Base-by-base conservation (phyloP, 2,888 invertebrate genomes). In the Philereme vetulata region DNA sequence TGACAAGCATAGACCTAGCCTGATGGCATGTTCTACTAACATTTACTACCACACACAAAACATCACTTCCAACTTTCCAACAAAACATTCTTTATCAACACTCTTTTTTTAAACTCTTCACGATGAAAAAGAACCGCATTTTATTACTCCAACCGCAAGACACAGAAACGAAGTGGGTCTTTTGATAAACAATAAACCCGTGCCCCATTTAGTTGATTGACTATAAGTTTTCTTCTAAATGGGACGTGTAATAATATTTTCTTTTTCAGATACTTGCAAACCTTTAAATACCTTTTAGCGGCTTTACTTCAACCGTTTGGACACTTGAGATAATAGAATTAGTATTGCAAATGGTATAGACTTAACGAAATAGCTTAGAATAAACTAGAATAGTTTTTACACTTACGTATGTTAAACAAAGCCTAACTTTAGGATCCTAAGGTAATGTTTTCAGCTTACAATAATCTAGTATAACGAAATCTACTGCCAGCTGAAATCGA, bases 261-360 rank as follows among this genome's bases (percentile, higher is more conserved):
- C 65, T 66, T 56, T 69, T 69, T 69, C 69, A 69, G 69, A 69
- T 69, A 66, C 58, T 57, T 53, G 34, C 60, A 52, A 64, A 66
- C 60, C 60, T 67, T 57, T 60, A 58, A 58, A 57, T 65, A 64
- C 55, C 61, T 65, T 63, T 66, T 69, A 67, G 62, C 65, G 61
- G 61, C 54, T 60, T 61, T 5, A 57, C 62, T 57, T 64, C 65
- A 55, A 64, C 61, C 53, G 61, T 66, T 62, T 66, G 58, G 64
- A 65, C 66, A 65, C 64, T 57, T 55, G 56, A 62, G 11, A 53
- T 59, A 56, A 66, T 69, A 69, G 65, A 62, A 65, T 62, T 69
- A 68, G 66, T 48, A 43, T 47, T 50, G 56, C 52, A 64, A 64
- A 56, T 55, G 46, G 49, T 55, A 53, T 53, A 49, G 51, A 53